phyloP scores from a whole-genome alignment of 35 echinoderm and acorn worm species.

The Strongylocentrotus purpuratus region DNA sequence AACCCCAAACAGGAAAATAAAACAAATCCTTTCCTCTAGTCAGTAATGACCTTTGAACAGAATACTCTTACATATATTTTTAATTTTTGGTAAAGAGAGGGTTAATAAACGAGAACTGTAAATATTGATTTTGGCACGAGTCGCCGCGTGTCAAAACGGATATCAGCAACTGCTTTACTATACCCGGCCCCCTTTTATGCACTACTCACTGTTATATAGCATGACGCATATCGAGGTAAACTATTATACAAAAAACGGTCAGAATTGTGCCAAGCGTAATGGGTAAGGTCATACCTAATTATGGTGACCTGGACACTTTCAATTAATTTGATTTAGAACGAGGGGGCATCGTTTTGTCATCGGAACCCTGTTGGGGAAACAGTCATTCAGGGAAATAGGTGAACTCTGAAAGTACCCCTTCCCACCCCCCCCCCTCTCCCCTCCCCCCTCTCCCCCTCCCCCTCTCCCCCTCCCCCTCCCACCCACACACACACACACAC shows the following conservation, averaged over 20 bases:
- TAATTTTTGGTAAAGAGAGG: too few species aligned
- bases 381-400: not conserved
- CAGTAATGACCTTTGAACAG: too few species aligned
- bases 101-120: not conserved
- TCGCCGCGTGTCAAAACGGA: not conserved
- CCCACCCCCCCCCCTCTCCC: not conserved
- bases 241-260: not conserved
- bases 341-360: not conserved
- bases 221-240: not conserved
- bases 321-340: not conserved
- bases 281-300: not conserved
- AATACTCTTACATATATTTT: too few species aligned
- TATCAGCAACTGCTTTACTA: not conserved
- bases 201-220: not conserved
- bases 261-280: not conserved
- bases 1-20: too few species aligned
- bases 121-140: not conserved
- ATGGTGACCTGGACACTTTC: not conserved
- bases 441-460: too few species aligned
- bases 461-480: too few species aligned
- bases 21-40: too few species aligned
- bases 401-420: not conserved
- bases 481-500: not conserved
- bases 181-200: not conserved
- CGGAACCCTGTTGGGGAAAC: not conserved